Base-by-base conservation (phyloP, 2,113 vertebrate genomes). In the Semicossyphus pulcher region DNA sequence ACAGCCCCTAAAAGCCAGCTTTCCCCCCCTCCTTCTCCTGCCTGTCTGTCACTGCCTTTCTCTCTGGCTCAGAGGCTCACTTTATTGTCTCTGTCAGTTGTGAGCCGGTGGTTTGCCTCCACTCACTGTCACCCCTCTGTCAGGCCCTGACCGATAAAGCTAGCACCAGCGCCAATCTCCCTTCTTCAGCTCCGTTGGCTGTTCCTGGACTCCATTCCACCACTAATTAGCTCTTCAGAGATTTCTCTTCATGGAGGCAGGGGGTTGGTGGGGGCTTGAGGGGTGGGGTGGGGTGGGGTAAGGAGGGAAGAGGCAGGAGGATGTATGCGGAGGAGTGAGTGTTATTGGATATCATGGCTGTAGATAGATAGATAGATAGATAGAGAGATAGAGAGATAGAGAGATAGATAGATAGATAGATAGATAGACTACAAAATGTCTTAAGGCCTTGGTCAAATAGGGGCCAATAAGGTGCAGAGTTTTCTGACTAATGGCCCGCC, bases 191-290 rank as follows among this genome's bases (percentile, higher is more conserved):
- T 97, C 96, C 93, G 76, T 88, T 71, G 95, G 95, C 96, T 89
- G 95, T 95, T 96, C 89, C 95, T 95, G 96, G 95, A 96, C 95
- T 95, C 93, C 85, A 92, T 94, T 97, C 95, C 95, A 93, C 93
- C 94, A 90, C 97, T 99, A 99, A 99, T 99, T 98, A 98, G 97
- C 96, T 98, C 98, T 98, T 98, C 95, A 95, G 98, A 99, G 98
- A 99, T 95, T 99, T 99, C 95, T 95, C 93, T 95, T 96, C 94
- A 92, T 96, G 96, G 88, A 96, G 95, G 80, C 72, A 78, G 81
- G 72, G 80, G 84, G 83, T 62, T 81, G 85, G 37, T 34, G 66
- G 51, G 65, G 93, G 94, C 93, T 95, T 36, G 72, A 76, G 68
- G 60, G 70, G 68, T 11, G 36, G 72, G 77, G 68, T 11, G 36